Evolutionary conservation across 2,888 invertebrate genomes (phyloP).

Genomic region (Harpalus rubripes): DNA sequence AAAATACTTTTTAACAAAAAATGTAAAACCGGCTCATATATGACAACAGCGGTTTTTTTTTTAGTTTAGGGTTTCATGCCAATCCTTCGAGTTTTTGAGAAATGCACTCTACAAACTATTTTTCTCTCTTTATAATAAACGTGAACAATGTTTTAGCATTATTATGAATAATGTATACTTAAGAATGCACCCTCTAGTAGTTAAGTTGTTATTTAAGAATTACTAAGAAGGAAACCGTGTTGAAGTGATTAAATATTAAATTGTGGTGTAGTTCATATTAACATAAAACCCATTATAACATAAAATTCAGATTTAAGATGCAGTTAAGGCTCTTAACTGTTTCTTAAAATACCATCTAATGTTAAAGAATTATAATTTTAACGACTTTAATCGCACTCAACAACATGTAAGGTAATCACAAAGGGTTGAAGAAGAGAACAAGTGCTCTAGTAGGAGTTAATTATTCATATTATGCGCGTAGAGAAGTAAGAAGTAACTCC

Average conservation of each 20-base stretch:
- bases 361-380: constrained; percentile 55
- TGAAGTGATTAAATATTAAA: constrained; percentile 36
- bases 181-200: background rate
- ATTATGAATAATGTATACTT: background rate
- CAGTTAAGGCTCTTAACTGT: constrained; percentile 35
- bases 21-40: too few species aligned
- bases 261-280: constrained; percentile 24
- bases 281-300: constrained; percentile 48
- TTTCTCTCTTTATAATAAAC: too few species aligned
- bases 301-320: constrained; percentile 44
- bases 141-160: background rate
- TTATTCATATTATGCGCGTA: constrained; percentile 33
- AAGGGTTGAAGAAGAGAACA: constrained; percentile 25
- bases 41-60: too few species aligned
- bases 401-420: constrained; percentile 42
- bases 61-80: too few species aligned
- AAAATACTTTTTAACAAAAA: too few species aligned
- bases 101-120: background rate
- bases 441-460: constrained; percentile 28
- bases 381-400: constrained; percentile 28
- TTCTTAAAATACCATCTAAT: constrained; percentile 31
- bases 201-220: background rate
- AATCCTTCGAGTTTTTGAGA: background rate
- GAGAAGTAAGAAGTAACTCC: background rate
- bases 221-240: constrained; percentile 10